phyloP scores from a whole-genome alignment of 2,888 invertebrate species.

The Tigriopus californicus region DNA sequence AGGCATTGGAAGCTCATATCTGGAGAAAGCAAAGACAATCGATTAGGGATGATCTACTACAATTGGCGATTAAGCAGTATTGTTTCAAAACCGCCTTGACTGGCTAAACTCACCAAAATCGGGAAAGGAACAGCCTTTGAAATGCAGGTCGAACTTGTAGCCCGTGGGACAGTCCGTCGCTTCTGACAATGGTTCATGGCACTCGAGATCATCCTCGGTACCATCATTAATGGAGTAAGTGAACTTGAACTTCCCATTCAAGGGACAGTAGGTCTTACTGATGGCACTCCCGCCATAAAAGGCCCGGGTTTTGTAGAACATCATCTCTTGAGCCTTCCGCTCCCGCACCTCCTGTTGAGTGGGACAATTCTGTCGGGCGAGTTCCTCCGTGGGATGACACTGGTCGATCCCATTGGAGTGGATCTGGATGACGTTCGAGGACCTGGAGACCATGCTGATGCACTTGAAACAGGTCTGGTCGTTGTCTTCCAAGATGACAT shows the following conservation, averaged over 20 bases:
- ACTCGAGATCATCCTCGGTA: conserved; percentile 32
- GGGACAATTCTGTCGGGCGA: conserved; percentile 39
- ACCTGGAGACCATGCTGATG: conserved; percentile 38
- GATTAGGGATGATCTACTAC: background rate
- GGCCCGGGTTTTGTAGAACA: conserved; percentile 39
- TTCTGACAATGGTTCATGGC: conserved; percentile 35
- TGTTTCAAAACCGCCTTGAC: too few relatives aligned
- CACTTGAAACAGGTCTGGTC: conserved; percentile 36
- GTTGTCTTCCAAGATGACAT: conserved; percentile 39
- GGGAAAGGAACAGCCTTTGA: conserved; percentile 37
- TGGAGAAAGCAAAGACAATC: conserved; percentile 21
- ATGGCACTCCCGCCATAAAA: conserved; percentile 31
- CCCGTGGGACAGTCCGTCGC: conserved; percentile 41
- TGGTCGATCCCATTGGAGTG: conserved; percentile 39
- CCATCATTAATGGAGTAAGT: conserved; percentile 34
- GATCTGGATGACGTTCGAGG: conserved; percentile 41
- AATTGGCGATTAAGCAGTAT: background rate
- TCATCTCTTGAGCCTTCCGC: conserved; percentile 29
- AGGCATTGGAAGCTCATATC: conserved; percentile 42
- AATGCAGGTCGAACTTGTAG: conserved; percentile 36
- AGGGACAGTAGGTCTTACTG: conserved; percentile 40
- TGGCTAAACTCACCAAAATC: conserved; percentile 31
- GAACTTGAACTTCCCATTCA: conserved; percentile 39
- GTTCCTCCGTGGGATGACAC: conserved; percentile 39
- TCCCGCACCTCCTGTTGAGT: conserved; percentile 26